Evolutionary conservation across 2,797 vertebrate species (phyloP).

Genomic region (Sebastes taczanowskii): DNA sequence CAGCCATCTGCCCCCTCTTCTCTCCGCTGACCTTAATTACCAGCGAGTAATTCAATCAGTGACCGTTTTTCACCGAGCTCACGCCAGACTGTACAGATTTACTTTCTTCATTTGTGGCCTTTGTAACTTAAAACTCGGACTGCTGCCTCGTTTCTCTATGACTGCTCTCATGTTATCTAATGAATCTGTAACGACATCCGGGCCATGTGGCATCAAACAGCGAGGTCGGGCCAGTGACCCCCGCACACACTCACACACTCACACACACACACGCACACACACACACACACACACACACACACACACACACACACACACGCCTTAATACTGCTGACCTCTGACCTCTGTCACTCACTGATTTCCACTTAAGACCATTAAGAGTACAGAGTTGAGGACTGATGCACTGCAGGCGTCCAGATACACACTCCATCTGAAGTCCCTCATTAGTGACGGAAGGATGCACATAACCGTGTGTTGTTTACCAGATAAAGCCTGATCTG

Average conservation of each 20-base stretch:
- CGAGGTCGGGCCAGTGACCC: background rate
- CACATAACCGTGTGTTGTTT: background rate
- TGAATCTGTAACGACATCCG: slow-evolving; percentile 17
- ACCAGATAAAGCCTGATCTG: background rate
- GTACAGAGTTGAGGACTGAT: background rate
- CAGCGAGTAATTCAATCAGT: slow-evolving; percentile 40
- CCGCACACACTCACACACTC: too few relatives aligned
- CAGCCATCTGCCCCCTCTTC: slow-evolving; percentile 28
- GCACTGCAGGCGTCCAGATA: background rate
- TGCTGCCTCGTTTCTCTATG: background rate
- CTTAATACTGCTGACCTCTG: slow-evolving; percentile 29
- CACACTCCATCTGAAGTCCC: background rate
- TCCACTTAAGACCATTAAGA: slow-evolving; percentile 16
- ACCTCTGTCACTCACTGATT: slow-evolving; percentile 38
- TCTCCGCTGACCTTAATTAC: slow-evolving; percentile 4
- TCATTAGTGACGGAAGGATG: slow-evolving; percentile 3
- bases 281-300: background rate
- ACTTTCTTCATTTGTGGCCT: background rate
- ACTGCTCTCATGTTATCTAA: background rate
- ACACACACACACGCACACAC: background rate
- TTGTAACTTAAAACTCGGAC: slow-evolving; percentile 19
- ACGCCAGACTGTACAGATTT: background rate
- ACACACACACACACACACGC: background rate
- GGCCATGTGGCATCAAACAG: slow-evolving; percentile 11
- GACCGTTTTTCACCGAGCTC: background rate